phyloP scores from a whole-genome alignment of 1,140 invertebrate genomes.

The Drosophila ironensis region DNA sequence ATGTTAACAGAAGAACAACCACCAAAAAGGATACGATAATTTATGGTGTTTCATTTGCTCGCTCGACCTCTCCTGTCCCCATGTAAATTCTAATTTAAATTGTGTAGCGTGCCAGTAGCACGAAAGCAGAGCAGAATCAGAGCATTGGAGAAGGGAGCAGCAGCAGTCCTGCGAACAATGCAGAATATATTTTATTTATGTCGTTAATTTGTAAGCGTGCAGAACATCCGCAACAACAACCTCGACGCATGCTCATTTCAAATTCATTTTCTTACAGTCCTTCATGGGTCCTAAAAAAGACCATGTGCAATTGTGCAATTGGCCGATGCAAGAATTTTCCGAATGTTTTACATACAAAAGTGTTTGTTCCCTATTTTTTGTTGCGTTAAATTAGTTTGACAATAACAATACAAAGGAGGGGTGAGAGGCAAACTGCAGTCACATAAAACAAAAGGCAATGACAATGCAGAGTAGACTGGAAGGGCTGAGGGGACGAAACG shows the following conservation, averaged over 20 bases:
- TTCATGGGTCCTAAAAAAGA: slow-evolving; percentile 13
- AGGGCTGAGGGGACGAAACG: slow-evolving; percentile 5
- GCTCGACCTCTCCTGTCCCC: not conserved
- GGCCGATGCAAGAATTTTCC: slow-evolving; percentile 71
- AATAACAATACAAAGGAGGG: slow-evolving; percentile 33
- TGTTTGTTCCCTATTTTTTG: slow-evolving; percentile 56
- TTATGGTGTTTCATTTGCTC: slow-evolving; percentile 77
- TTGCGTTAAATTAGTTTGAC: slow-evolving; percentile 78
- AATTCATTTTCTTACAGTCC: slow-evolving; percentile 52
- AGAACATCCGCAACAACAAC: slow-evolving; percentile 46
- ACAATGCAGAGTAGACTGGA: slow-evolving; percentile 77
- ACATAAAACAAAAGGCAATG: slow-evolving; percentile 74
- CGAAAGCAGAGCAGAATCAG: slow-evolving; percentile 20
- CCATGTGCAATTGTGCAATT: slow-evolving; percentile 65
- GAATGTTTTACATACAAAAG: slow-evolving; percentile 70
- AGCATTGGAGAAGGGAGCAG: not conserved
- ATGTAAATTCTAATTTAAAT: slow-evolving; percentile 81
- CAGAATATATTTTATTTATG: slow-evolving; percentile 79
- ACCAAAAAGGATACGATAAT: slow-evolving; percentile 80
- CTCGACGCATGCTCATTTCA: slow-evolving; percentile 36
- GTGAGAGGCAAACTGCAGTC: slow-evolving; percentile 49
- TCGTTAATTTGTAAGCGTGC: slow-evolving; percentile 73
- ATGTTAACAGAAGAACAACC: slow-evolving; percentile 47
- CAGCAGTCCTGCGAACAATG: slow-evolving; percentile 41
- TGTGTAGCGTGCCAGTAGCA: slow-evolving; percentile 61